A percentile compares a stretch with the other conserved stretches of the same genome.
These are phyloP conservation scores for Tetropium fuscum DNA, from an alignment of 2,888 invertebrate genomes.

Conservation along the genomic window DNA sequence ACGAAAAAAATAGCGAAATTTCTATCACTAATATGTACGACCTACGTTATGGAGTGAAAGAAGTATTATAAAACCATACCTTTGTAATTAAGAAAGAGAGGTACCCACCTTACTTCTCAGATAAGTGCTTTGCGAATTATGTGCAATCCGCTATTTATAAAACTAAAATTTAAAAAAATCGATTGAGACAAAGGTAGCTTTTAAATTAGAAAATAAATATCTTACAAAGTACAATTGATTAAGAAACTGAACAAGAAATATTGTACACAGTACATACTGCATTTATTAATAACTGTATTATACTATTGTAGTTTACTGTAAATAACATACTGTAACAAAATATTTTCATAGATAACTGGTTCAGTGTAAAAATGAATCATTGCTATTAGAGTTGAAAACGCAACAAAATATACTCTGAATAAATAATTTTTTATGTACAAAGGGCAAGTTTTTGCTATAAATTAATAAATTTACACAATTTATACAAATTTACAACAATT, in stretches of 20 bases:
- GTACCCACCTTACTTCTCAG: constrained; percentile 54
- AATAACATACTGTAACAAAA: constrained; percentile 36
- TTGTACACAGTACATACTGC: constrained; percentile 65
- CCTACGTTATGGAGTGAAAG: constrained; percentile 49
- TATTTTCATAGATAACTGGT: constrained; percentile 33
- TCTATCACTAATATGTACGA: constrained; percentile 51
- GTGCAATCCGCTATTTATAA: constrained; percentile 40
- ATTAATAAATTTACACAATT: constrained; percentile 52
- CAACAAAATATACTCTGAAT: constrained; percentile 42
- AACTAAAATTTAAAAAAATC: constrained; percentile 23
- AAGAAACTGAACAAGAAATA: constrained; percentile 54
- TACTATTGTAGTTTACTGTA: constrained; percentile 52
- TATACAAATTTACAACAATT: constrained; percentile 55
- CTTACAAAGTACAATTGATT: constrained; percentile 49
- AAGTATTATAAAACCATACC: constrained; percentile 52
- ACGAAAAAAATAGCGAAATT: constrained; percentile 54
- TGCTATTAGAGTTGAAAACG: constrained; percentile 30
- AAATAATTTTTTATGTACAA: constrained; percentile 50
- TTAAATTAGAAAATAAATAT: constrained; percentile 46
- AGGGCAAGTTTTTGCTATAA: constrained; percentile 50
- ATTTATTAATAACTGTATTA: constrained; percentile 57
- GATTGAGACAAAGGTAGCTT: constrained; percentile 29
- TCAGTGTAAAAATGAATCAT: constrained; percentile 37
- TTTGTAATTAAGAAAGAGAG: constrained; percentile 50
- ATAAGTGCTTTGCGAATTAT: constrained; percentile 31